Evolutionary conservation across 2,113 vertebrate species (phyloP).

Genomic region (Myotis lucifugus): DNA sequence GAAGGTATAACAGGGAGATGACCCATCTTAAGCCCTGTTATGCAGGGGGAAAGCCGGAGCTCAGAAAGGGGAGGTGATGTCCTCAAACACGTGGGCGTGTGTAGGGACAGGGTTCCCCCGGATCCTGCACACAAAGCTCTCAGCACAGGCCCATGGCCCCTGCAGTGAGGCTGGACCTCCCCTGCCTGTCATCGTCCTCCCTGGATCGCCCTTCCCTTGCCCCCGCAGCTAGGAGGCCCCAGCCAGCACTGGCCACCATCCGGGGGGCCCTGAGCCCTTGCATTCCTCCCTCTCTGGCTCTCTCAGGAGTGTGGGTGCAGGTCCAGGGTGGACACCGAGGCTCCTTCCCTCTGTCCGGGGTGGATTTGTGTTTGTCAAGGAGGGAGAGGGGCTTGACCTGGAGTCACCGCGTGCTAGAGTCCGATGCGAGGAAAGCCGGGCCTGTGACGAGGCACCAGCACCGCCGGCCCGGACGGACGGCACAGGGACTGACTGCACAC

Average conservation of each 20-base stretch:
- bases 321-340: rapidly evolving
- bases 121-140: no score
- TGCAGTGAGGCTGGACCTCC: not conserved
- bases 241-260: not conserved
- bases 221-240: no score
- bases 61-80: not conserved
- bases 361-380: not conserved
- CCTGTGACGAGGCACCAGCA: not conserved
- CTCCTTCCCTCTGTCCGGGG: not conserved
- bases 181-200: rapidly evolving
- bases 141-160: not conserved
- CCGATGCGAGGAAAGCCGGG: not conserved
- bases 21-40: not conserved
- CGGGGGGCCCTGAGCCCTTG: not conserved
- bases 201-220: not conserved
- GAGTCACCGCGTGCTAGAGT: rapidly evolving
- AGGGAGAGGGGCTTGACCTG: not conserved
- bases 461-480: rapidly evolving
- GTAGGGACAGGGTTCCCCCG: not conserved
- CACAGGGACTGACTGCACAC: not conserved
- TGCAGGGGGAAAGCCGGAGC: not conserved
- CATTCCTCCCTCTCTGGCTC: not conserved
- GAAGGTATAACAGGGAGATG: not conserved
- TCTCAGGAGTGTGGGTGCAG: not conserved
- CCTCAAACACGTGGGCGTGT: not conserved